Conservation (phyloP, 2,797 vertebrate genomes). For the Cyclopterus lumpus region DNA sequence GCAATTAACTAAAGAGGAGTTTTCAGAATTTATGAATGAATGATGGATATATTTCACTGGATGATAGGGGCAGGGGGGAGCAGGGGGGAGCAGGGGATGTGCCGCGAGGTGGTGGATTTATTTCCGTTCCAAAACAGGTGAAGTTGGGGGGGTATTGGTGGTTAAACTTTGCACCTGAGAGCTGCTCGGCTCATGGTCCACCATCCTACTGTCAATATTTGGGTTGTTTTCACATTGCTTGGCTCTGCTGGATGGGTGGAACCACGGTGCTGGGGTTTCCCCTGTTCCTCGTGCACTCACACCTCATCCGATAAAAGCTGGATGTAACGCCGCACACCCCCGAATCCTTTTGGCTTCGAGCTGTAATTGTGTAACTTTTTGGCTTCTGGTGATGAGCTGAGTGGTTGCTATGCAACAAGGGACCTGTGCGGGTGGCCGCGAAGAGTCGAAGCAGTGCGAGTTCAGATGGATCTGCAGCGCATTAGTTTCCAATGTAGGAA, state of each 20-base stretch:
- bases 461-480: conserved; percentile 51
- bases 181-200: conserved; percentile 31
- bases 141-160: conserved; percentile 49
- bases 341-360: conserved; percentile 58
- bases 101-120: conserved; percentile 44
- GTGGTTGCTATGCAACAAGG: conserved; percentile 84
- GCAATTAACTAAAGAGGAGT: conserved; percentile 86
- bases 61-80: conserved; percentile 40
- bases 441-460: conserved; percentile 52
- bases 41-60: conserved; percentile 80
- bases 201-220: conserved; percentile 42
- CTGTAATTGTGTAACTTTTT: conserved; percentile 75
- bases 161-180: conserved; percentile 51
- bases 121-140: conserved; percentile 47
- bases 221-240: conserved; percentile 31
- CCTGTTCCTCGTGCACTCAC: conserved; percentile 33
- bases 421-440: conserved; percentile 71
- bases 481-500: conserved; percentile 46
- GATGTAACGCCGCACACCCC: conserved; percentile 24
- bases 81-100: conserved; percentile 8
- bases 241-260: conserved; percentile 15
- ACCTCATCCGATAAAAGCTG: conserved; percentile 28
- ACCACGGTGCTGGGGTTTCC: conserved; percentile 38
- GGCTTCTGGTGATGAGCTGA: conserved; percentile 73
- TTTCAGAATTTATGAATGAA: conserved; percentile 85